Conservation (phyloP, 2,797 vertebrate genomes). For the Glyptemys insculpta region DNA sequence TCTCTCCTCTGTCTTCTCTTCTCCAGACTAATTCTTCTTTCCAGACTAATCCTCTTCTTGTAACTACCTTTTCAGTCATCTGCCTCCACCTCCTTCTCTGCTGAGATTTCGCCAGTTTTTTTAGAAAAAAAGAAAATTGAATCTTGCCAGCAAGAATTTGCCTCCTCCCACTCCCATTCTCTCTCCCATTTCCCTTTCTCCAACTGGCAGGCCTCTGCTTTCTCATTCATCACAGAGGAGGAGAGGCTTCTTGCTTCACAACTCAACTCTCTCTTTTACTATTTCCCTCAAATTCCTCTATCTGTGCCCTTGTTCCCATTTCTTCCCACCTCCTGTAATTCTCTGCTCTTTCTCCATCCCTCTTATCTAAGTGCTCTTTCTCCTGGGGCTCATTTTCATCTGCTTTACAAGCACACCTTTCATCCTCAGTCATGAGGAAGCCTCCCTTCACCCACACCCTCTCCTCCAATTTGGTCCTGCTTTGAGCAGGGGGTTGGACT, state of each 20-base stretch:
- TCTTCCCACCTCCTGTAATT: not conserved
- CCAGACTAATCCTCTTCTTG: not conserved
- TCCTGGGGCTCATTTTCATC: not conserved
- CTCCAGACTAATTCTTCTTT: too few relatives aligned
- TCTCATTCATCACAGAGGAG: fast-evolving
- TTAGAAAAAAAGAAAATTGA: fast-evolving
- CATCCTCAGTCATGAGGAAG: not conserved
- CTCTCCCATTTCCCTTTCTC: fast-evolving
- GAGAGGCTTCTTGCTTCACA: not conserved
- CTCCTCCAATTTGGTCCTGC: too few relatives aligned
- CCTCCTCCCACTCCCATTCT: not conserved
- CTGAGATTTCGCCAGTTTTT: not conserved
- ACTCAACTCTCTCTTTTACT: fast-evolving
- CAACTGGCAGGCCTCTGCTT: fast-evolving
- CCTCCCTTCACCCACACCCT: not conserved
- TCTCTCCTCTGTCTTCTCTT: too few relatives aligned
- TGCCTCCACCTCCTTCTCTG: not conserved
- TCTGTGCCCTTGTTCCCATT: not conserved
- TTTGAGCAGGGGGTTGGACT: too few relatives aligned
- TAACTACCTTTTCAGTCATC: not conserved
- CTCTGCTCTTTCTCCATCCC: not conserved
- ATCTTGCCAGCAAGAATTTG: fast-evolving
- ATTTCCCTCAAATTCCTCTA: not conserved
- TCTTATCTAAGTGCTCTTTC: not conserved
- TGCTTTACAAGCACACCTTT: not conserved